Evolutionary conservation across 1,140 invertebrate genomes (phyloP), one percentile per base, ranked within the genome.

Genomic region (Drosophila pseudoananassae): DNA sequence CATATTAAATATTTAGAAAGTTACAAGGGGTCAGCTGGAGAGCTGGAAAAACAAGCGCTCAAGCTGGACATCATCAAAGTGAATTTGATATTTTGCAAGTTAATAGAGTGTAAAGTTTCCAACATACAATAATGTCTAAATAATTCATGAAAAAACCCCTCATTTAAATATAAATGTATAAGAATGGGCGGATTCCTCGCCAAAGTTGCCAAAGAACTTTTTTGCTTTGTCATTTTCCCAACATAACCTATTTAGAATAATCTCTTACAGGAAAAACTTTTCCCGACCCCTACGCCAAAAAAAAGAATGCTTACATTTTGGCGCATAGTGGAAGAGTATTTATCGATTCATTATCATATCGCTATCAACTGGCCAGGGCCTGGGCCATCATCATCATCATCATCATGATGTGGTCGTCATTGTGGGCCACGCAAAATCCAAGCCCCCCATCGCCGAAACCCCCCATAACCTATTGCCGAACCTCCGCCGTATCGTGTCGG

Each of bases 231-330:
- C 63, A 66, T 52, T 31, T 66, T 20, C 33, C 59, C 63, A 66
- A 66, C 59, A 66, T 66, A 64, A 63, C 63, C 63, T 66, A 66
- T 66, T 64, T 64, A 52, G 63, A 52, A 66, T 66, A 66, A 52
- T 66, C 63, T 52, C 36, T 43, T 61, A 46, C 59, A 51, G 33
- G 58, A 25, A 33, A 14, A 66, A 66, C 33, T 43, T 66, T 66
- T 43, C 31, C 27, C 9, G 3, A 6, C 14, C 40, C 40, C 3
- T 14, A 36, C 23, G 9, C 33, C 0, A 23, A 23, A 46, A 46
- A 36, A 36, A 36, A 36, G 33, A 43, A 43, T 17, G n/a, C 15
- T 43, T 46, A 46, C 17, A 33, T 9, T 50, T 27, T 15, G 43
- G 15, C 1, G 15, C 25, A 25, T 33, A 23, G 8, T 49, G 40